Percentiles rank a stretch among this genome's conserved stretches.
Conservation (phyloP, 2,797 vertebrate genomes). For the Periophthalmus magnuspinnatus region DNA sequence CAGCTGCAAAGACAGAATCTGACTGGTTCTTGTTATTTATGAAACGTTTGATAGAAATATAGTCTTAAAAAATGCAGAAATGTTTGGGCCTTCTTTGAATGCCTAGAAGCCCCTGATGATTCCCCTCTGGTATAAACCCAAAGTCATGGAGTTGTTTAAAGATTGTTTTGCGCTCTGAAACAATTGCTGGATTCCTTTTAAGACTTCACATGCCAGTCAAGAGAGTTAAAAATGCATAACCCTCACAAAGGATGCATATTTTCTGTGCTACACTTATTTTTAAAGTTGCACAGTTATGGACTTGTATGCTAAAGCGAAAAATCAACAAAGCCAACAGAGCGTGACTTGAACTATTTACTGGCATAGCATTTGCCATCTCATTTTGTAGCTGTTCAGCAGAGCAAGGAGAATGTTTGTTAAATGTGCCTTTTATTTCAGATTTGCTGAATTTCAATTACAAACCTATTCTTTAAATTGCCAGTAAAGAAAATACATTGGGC, state of each 20-base stretch:
- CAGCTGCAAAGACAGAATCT: too few species aligned
- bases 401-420: not conserved
- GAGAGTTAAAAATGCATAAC: conserved; percentile 26
- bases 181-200: conserved; percentile 13
- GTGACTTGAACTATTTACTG: not conserved
- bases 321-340: conserved; percentile 21
- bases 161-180: not conserved
- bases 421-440: not conserved
- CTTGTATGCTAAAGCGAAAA: conserved; percentile 16
- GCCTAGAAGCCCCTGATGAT: too few species aligned
- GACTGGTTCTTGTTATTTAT: too few species aligned
- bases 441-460: not conserved
- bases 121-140: not conserved
- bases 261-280: conserved; percentile 27
- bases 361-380: not conserved
- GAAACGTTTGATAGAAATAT: too few species aligned
- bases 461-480: not conserved
- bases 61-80: too few species aligned
- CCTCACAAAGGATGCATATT: conserved; percentile 19
- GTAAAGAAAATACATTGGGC: not conserved
- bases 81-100: too few species aligned
- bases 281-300: conserved; percentile 27
- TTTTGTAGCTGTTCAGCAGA: conserved; percentile 1
- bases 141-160: not conserved
- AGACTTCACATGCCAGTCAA: conserved; percentile 8